These are phyloP conservation scores for Anguilla japonica DNA, from an alignment of 2,113 vertebrate genomes.

Conservation along the genomic window DNA sequence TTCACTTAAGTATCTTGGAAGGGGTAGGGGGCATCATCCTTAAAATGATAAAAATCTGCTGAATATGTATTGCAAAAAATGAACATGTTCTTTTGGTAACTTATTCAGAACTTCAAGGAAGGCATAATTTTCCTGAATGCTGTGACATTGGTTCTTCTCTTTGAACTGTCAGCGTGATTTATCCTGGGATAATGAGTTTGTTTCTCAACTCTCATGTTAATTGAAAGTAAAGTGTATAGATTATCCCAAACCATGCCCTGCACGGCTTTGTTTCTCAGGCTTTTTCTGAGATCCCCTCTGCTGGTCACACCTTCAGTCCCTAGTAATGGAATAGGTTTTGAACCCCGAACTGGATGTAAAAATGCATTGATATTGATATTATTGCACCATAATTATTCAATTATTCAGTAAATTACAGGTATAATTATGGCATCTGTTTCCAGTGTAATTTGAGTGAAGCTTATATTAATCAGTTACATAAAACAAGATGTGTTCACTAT, in stretches of 20 bases:
- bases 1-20: not conserved
- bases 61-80: not conserved
- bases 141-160: not conserved
- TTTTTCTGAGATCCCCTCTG: not conserved
- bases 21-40: not conserved
- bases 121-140: not conserved
- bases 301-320: not conserved
- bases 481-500: not conserved
- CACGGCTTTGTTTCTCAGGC: not conserved
- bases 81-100: not conserved
- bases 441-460: not conserved
- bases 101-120: not conserved
- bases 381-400: not conserved
- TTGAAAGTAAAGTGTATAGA: not conserved
- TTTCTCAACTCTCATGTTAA: not conserved
- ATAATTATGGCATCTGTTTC: not conserved
- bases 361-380: no score
- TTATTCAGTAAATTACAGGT: not conserved
- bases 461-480: not conserved
- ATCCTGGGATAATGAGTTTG: not conserved
- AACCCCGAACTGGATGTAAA: no score
- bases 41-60: not conserved
- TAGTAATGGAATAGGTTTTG: no score
- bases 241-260: not conserved
- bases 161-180: not conserved